Percentiles rank a stretch among this genome's conserved stretches.
phyloP scores from a whole-genome alignment of 2,888 invertebrate genomes.

The Agrilus mali region DNA sequence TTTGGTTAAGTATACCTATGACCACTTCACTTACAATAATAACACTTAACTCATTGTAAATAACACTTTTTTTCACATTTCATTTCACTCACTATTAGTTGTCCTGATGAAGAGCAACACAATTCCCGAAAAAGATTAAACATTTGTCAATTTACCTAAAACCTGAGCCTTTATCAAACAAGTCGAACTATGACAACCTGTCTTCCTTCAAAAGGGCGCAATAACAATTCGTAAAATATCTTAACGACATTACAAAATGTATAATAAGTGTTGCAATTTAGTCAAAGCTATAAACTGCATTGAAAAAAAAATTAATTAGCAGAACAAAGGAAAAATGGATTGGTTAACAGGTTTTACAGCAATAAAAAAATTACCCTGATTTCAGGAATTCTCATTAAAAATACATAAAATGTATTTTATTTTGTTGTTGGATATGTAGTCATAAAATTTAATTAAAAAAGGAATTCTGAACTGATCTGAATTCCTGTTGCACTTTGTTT shows the following conservation, averaged over 20 bases:
- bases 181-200: no score
- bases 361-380: neutral
- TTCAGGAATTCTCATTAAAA: neutral
- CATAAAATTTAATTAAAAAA: neutral
- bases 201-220: no score
- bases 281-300: no score
- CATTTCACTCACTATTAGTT: neutral
- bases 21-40: no score
- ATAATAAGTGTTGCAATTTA: no score
- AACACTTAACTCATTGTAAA: neutral
- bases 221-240: no score
- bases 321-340: neutral
- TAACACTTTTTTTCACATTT: neutral
- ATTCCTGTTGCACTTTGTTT: neutral
- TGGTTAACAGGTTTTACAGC: neutral
- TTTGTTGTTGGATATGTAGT: neutral
- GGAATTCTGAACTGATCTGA: neutral
- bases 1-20: no score
- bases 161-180: no score
- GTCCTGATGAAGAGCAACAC: no score
- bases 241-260: no score
- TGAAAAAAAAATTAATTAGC: neutral
- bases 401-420: conserved; percentile 2
- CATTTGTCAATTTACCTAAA: no score
- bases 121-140: no score